phyloP scores from a whole-genome alignment of 2,113 vertebrate genomes.

The Thinocorus orbignyianus region DNA sequence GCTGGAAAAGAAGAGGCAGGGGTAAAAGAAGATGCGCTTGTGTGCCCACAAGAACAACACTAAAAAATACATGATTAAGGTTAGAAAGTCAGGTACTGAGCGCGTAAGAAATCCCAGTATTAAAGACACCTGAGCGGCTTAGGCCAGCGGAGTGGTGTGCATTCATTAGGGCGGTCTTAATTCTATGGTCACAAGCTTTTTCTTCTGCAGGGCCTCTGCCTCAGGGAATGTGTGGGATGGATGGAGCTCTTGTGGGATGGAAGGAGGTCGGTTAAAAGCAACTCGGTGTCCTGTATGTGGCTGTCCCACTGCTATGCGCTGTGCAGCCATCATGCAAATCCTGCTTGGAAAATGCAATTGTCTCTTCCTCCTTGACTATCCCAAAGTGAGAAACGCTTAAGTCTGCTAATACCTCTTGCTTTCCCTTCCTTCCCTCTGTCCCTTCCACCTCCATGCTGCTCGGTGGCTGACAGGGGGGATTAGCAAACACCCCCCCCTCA shows the following conservation, averaged over 20 bases:
- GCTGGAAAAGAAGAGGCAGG: accelerated
- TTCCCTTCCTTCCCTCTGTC: not conserved
- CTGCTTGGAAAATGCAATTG: not conserved
- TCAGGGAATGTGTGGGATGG: not conserved
- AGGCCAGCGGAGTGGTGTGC: accelerated
- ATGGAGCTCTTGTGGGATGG: not conserved
- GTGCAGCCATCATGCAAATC: not conserved
- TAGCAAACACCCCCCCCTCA: too few species aligned
- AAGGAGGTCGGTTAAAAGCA: not conserved
- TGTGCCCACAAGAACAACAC: accelerated
- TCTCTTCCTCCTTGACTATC: not conserved
- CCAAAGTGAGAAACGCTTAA: not conserved
- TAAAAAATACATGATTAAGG: not conserved
- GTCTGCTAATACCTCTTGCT: not conserved
- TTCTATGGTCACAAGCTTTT: not conserved
- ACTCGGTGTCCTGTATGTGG: not conserved
- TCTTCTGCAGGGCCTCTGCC: not conserved
- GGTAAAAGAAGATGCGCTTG: not conserved
- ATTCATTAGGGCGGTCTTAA: not conserved
- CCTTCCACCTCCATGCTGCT: not conserved
- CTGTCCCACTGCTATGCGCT: not conserved
- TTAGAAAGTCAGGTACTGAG: slow-evolving; percentile 10
- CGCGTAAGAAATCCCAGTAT: not conserved
- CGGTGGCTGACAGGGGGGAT: not conserved
- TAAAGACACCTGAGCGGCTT: slow-evolving; percentile 25